Conservation (phyloP, 2,113 vertebrate genomes). For the Brachypodius melanocephalos region DNA sequence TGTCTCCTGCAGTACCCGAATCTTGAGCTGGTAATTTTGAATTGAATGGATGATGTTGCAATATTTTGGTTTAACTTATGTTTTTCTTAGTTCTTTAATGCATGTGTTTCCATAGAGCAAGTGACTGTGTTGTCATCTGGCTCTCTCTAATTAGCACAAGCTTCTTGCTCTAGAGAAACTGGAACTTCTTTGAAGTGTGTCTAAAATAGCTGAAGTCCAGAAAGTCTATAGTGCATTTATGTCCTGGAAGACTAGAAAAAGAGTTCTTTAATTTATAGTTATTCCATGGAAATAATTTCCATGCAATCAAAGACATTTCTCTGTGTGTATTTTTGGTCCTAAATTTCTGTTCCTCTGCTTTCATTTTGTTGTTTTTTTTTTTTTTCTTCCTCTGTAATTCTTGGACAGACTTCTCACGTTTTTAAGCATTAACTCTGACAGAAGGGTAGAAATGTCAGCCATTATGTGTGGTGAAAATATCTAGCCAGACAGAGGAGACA, state of each 20-base stretch:
- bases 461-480: neutral
- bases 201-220: neutral
- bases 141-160: neutral
- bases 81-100: conserved; percentile 21
- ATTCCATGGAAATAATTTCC: neutral
- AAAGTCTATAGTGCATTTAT: neutral
- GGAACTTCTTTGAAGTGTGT: neutral
- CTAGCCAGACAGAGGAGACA: neutral
- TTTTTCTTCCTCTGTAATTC: neutral
- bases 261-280: neutral
- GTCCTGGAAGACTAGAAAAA: neutral
- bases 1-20: neutral
- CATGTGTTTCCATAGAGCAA: neutral
- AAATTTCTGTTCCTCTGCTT: neutral
- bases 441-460: neutral
- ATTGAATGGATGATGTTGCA: neutral
- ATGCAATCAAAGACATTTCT: neutral
- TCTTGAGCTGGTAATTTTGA: neutral
- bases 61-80: neutral
- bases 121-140: neutral
- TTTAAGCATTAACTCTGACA: neutral
- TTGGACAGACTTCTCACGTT: neutral
- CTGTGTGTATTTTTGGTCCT: neutral
- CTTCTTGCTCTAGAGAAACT: conserved; percentile 6
- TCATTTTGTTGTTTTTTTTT: neutral